Evolutionary conservation across 2,888 invertebrate species (phyloP), one percentile per base, ranked within the genome.

Genomic region (Lithophane socia): DNA sequence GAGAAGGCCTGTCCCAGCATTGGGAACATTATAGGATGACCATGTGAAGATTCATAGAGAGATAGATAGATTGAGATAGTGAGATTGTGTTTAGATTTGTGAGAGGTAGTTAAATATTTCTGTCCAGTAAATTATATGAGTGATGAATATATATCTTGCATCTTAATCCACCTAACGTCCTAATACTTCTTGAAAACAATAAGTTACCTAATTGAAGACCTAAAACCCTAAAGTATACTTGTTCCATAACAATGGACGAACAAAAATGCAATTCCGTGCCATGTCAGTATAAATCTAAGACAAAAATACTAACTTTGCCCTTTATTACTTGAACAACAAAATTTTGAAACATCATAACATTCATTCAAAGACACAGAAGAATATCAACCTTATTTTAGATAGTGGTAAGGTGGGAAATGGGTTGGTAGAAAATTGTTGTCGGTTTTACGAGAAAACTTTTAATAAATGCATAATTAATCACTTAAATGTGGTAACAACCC

Each of bases 191-290:
- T 60, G 29, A 63, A 78, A 80, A 75, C 66, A 73, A 67, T 75
- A 73, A 71, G 16, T 73, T 64, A 49, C 60, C n/a, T 89, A 91
- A 92, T 92, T 92, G 92, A 90, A 89, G 83, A 89, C 88, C 83
- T 79, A 86, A 92, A 90, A 89, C 87, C 79, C 88, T 90, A 90
- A 92, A 91, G 91, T 87, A 90, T 85, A 91, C 90, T 93, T 92
- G 90, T 93, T 89, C 80, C 72, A 73, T 79, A 90, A 94, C 94
- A 95, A 94, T 93, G 90, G 87, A 70, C 81, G 76, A 84, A 93
- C 93, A 87, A 93, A 93, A 95, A 95, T 93, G 93, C 92, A 94
- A 94, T 95, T 80, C 87, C 95, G 95, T 95, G 95, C 90, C 93
- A 88, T 94, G 95, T 95, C 95, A 90, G 85, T 90, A 93, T 96